A percentile compares a stretch with the other conserved stretches of the same genome.
phyloP scores from a whole-genome alignment of 2,888 invertebrate genomes.

The Desoria tigrina region DNA sequence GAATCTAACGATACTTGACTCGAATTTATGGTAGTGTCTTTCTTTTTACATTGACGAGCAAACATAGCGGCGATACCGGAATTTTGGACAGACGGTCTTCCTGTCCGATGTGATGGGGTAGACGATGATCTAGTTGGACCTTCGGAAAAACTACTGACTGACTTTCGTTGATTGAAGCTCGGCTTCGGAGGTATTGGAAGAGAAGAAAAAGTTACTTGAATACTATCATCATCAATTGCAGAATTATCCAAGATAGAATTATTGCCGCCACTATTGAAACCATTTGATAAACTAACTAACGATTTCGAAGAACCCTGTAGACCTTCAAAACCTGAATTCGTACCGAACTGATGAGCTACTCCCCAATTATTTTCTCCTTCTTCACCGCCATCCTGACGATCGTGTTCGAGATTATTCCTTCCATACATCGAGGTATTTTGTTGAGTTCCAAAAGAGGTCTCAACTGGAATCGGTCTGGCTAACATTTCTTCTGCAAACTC shows the following conservation, averaged over 20 bases:
- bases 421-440: background rate
- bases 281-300: no score
- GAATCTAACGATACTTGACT: background rate
- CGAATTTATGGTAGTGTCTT: background rate
- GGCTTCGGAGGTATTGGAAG: background rate
- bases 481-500: conserved; percentile 26
- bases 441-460: conserved; percentile 12
- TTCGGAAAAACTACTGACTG: background rate
- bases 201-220: background rate
- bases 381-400: background rate
- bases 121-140: background rate
- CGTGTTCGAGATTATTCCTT: background rate
- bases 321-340: background rate
- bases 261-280: no score
- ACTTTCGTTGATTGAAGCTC: background rate
- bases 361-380: background rate
- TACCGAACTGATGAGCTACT: background rate
- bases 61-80: conserved; percentile 13
- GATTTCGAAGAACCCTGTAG: no score
- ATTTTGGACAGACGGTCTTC: background rate
- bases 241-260: no score
- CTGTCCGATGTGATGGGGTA: background rate
- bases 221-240: no score
- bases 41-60: background rate
- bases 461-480: conserved; percentile 2